Percentiles rank a stretch among this genome's conserved stretches.
These are phyloP conservation scores for Sphaerophoria rueppellii DNA, from an alignment of 2,888 invertebrate species.

Conservation along the genomic window DNA sequence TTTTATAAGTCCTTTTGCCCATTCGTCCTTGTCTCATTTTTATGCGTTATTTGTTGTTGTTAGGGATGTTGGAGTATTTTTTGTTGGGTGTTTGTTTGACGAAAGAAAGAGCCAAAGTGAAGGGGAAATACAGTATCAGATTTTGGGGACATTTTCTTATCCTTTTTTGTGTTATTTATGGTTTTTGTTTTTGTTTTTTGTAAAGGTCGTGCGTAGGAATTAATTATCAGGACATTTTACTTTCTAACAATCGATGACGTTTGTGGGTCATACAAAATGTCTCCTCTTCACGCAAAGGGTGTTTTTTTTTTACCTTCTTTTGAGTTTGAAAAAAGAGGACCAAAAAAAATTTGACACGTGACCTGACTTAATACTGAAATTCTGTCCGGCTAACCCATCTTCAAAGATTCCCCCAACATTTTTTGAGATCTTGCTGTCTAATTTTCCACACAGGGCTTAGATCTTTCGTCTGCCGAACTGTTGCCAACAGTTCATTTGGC, in stretches of 20 bases:
- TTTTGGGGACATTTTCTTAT: slow-evolving; percentile 15
- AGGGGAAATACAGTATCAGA: slow-evolving; percentile 4
- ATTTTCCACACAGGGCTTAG: too few relatives aligned
- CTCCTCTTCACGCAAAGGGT: neutral
- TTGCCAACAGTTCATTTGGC: too few relatives aligned
- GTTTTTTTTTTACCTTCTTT: neutral
- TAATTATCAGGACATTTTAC: slow-evolving; percentile 41
- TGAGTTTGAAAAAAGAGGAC: neutral
- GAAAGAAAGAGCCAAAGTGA: neutral
- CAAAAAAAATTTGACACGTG: too few relatives aligned
- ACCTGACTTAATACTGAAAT: too few relatives aligned
- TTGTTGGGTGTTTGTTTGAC: neutral
- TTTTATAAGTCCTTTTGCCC: neutral
- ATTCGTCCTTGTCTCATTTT: slow-evolving; percentile 25
- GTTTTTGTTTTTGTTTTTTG: neutral
- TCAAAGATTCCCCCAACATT: too few relatives aligned
- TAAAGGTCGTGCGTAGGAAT: slow-evolving; percentile 62
- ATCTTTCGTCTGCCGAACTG: too few relatives aligned
- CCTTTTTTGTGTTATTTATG: slow-evolving; percentile 18
- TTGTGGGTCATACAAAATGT: neutral
- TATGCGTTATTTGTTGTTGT: slow-evolving; percentile 33
- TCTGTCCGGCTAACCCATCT: too few relatives aligned
- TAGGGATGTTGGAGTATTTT: slow-evolving; percentile 1
- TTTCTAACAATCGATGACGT: neutral
- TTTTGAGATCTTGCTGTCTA: too few relatives aligned